A percentile compares a stretch with the other conserved stretches of the same genome.
Evolutionary conservation across 2,888 invertebrate genomes (phyloP).

Genomic region (Tribolium freemani): DNA sequence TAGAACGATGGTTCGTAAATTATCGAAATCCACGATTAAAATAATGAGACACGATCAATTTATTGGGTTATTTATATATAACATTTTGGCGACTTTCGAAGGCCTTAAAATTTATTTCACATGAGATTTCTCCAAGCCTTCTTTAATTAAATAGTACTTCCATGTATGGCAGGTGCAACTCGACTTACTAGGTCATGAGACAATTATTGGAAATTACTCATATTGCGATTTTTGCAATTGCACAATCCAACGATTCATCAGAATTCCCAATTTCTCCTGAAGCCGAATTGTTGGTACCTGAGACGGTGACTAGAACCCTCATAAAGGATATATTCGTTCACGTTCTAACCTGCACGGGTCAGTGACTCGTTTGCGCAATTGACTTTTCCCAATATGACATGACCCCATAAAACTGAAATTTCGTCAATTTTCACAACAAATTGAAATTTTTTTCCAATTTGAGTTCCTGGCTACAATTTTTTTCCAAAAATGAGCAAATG

Average conservation of each 20-base stretch:
- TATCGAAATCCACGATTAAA: not conserved
- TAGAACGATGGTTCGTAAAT: not conserved
- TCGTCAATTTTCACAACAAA: not conserved
- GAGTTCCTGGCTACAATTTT: no score
- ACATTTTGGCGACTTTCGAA: not conserved
- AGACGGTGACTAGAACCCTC: not conserved
- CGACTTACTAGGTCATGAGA: not conserved
- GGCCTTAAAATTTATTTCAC: not conserved
- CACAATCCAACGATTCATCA: not conserved
- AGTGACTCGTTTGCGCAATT: not conserved
- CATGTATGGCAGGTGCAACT: not conserved
- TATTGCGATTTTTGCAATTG: not conserved
- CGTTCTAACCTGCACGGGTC: not conserved
- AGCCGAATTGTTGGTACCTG: not conserved
- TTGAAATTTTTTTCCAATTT: no score
- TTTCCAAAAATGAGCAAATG: no score
- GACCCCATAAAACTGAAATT: not conserved
- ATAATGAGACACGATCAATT: not conserved
- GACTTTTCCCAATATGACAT: not conserved
- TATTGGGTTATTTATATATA: constrained; percentile 1
- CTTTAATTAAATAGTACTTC: not conserved
- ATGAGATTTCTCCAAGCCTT: not conserved
- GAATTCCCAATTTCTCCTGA: not conserved
- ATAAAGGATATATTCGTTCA: not conserved
- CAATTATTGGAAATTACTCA: not conserved